Conservation (phyloP, 2,797 vertebrate genomes). For the Momotus momota region DNA sequence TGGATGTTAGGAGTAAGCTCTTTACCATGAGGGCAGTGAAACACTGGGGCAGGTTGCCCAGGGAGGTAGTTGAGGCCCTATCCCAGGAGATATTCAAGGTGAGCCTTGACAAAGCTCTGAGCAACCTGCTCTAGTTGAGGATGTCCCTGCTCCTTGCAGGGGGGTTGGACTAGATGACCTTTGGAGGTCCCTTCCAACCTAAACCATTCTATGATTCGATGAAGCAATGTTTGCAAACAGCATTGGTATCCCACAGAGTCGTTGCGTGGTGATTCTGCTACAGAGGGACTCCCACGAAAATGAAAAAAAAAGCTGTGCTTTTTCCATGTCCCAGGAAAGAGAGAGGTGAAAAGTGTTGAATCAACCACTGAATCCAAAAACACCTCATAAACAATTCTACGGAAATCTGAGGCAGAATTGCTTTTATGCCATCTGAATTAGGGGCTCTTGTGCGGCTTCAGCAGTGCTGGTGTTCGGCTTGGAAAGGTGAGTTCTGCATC, state of each 20-base stretch:
- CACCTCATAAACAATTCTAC: background rate
- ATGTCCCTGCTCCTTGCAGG: background rate
- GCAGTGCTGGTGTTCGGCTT: background rate
- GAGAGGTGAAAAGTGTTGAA: background rate
- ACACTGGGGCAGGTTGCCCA: too few species aligned
- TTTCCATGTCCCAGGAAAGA: background rate
- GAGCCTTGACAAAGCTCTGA: too few species aligned
- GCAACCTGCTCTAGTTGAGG: too few species aligned
- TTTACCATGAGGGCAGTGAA: too few species aligned
- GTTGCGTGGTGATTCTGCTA: background rate
- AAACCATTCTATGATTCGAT: too few species aligned
- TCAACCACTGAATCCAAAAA: background rate
- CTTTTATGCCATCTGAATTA: background rate
- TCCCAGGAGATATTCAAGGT: too few species aligned
- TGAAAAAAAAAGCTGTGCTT: background rate
- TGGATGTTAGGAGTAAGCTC: too few species aligned
- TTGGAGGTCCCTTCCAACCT: too few species aligned
- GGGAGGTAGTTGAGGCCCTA: too few species aligned
- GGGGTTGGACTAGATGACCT: background rate
- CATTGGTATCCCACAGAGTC: background rate
- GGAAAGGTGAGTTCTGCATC: background rate
- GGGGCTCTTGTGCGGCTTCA: rapidly evolving
- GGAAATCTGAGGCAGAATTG: background rate
- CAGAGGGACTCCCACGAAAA: rapidly evolving
- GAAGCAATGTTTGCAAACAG: background rate